Percentiles rank a stretch among this genome's conserved stretches.
Evolutionary conservation across 2,113 vertebrate species (phyloP).

Genomic region (Pelecanus crispus): DNA sequence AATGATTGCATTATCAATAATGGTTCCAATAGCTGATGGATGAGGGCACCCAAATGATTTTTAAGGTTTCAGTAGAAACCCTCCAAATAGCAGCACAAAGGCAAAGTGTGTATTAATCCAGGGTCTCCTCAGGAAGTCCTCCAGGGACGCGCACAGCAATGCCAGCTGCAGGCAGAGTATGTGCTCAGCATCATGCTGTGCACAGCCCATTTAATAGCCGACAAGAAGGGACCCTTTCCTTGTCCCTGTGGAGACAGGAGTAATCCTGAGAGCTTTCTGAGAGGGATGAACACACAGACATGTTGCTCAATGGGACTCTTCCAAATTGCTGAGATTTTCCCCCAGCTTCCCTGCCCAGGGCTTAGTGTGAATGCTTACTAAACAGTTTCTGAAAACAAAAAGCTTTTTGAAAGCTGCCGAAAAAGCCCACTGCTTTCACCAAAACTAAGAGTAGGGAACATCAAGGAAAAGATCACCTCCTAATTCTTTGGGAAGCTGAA

Average conservation of each 20-base stretch:
- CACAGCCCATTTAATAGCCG: neutral
- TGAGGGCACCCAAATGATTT: slow-evolving; percentile 5
- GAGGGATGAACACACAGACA: neutral
- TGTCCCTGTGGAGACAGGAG: neutral
- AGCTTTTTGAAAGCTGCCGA: neutral
- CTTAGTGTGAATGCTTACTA: neutral
- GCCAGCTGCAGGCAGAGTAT: rapidly evolving
- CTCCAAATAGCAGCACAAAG: neutral
- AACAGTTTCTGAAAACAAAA: neutral
- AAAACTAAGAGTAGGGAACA: neutral
- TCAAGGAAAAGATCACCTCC: neutral
- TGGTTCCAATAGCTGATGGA: slow-evolving; percentile 25
- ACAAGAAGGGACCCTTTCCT: neutral
- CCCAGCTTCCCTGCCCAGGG: neutral
- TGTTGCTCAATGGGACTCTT: rapidly evolving
- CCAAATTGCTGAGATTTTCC: neutral
- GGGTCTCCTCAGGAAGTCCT: neutral
- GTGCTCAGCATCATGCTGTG: neutral
- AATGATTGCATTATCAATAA: slow-evolving; percentile 44
- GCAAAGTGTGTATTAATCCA: neutral
- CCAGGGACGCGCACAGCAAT: neutral
- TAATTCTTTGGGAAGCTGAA: neutral
- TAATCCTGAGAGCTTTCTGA: neutral
- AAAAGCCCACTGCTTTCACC: neutral
- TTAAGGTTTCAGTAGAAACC: neutral